Percentiles rank a stretch among this genome's conserved stretches.
Conservation (phyloP, 2,113 vertebrate genomes). For the Plecotus auritus region DNA sequence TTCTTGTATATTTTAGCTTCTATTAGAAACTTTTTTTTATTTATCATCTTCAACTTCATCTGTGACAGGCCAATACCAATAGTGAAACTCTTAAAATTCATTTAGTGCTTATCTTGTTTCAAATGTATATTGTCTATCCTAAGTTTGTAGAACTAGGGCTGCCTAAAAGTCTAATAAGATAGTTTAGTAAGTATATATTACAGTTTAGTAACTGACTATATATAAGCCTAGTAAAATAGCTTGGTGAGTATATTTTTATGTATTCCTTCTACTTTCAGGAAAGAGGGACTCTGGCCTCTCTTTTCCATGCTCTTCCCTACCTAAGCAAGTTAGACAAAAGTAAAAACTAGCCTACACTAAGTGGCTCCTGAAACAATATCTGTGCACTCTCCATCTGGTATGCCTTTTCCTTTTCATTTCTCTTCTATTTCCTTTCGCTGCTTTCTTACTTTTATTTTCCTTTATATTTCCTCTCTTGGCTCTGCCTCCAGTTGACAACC, state of each 20-base stretch:
- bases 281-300: background rate
- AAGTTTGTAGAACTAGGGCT: background rate
- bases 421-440: background rate
- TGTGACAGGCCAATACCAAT: background rate
- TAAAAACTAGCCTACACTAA: background rate
- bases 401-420: background rate
- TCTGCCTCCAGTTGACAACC: background rate
- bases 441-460: background rate
- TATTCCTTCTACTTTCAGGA: background rate
- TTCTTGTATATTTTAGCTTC: background rate
- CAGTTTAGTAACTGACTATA: background rate
- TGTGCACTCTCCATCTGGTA: background rate
- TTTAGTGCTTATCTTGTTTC: constrained; percentile 18
- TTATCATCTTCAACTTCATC: background rate
- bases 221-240: background rate
- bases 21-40: background rate
- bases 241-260: background rate
- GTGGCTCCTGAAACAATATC: background rate
- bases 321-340: background rate
- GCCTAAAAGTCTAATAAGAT: background rate
- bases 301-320: background rate
- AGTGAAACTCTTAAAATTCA: constrained; percentile 12
- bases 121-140: background rate
- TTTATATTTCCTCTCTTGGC: background rate
- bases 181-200: background rate